These are phyloP conservation scores for Columbina picui DNA, from an alignment of 2,113 vertebrate genomes.

Conservation along the genomic window DNA sequence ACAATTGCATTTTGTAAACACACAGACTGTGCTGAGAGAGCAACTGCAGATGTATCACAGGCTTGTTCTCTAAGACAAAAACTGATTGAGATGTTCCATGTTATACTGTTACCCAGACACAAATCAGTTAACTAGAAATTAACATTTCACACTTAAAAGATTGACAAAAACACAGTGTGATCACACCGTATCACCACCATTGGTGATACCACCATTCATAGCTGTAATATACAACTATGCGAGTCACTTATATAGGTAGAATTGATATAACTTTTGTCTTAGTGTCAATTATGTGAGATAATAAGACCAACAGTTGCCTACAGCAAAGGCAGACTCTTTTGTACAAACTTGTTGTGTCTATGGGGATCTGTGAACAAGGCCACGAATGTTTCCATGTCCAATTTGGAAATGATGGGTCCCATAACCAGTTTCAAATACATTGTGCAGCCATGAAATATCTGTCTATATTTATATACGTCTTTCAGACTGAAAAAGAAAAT, in stretches of 20 bases:
- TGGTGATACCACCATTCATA: neutral
- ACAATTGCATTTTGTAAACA: neutral
- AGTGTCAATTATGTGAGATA: neutral
- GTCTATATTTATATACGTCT: neutral
- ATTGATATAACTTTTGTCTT: accelerated
- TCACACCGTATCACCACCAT: neutral
- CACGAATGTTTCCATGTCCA: neutral
- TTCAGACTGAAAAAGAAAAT: neutral
- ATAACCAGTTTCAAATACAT: neutral
- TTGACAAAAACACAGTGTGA: neutral
- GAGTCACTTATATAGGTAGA: neutral
- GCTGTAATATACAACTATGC: accelerated
- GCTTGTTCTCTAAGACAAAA: neutral
- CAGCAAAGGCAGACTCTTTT: neutral
- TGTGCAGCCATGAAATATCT: too few species aligned
- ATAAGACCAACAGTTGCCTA: neutral
- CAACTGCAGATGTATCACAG: neutral
- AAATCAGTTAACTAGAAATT: neutral
- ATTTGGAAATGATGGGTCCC: neutral
- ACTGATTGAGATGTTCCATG: neutral
- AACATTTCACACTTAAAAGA: neutral
- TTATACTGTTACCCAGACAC: neutral
- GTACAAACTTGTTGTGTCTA: neutral
- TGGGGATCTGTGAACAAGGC: too few species aligned
- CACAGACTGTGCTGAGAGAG: neutral